These are phyloP conservation scores for Caenorhabditis remanei DNA, from an alignment of 1,140 invertebrate species.

Conservation along the genomic window DNA sequence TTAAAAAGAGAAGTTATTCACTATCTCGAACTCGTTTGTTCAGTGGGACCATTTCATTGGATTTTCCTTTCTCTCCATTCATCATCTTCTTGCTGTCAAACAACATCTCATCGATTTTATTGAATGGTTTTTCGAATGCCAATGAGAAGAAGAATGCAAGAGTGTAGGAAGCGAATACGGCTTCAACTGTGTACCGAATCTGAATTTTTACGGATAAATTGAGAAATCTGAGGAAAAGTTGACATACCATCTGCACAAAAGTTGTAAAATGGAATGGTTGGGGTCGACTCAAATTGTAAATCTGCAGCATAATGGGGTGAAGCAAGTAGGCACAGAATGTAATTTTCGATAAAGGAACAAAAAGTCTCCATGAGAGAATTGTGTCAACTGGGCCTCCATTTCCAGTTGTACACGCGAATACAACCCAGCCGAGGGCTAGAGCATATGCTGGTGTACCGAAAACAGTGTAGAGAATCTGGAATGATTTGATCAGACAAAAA, in stretches of 20 bases:
- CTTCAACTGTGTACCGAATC: conserved; percentile 73
- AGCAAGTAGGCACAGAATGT: conserved; percentile 80
- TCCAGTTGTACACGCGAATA: conserved; percentile 89
- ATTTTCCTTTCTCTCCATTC: background rate
- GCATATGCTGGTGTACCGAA: conserved; percentile 89
- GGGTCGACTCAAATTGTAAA: conserved; percentile 75
- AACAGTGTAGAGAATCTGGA: conserved; percentile 85
- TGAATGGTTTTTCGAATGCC: conserved; percentile 75
- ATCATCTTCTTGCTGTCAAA: conserved; percentile 7
- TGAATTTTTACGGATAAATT: conserved; percentile 56
- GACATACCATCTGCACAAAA: conserved; percentile 74
- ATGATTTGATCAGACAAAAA: background rate
- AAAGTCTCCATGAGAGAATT: conserved; percentile 71
- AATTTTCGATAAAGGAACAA: conserved; percentile 78
- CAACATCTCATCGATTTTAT: conserved; percentile 73
- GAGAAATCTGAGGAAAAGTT: background rate
- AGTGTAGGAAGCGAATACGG: conserved; percentile 72
- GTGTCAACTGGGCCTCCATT: conserved; percentile 83
- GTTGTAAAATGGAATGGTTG: conserved; percentile 77
- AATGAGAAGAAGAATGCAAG: conserved; percentile 71
- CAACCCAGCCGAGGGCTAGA: conserved; percentile 86
- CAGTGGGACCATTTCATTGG: conserved; percentile 22
- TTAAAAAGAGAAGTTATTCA: conserved; percentile 1
- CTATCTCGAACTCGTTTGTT: conserved; percentile 1
- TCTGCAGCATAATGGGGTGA: conserved; percentile 79